Base-by-base conservation (phyloP, 2,888 invertebrate genomes). In the Elmis aenea region DNA sequence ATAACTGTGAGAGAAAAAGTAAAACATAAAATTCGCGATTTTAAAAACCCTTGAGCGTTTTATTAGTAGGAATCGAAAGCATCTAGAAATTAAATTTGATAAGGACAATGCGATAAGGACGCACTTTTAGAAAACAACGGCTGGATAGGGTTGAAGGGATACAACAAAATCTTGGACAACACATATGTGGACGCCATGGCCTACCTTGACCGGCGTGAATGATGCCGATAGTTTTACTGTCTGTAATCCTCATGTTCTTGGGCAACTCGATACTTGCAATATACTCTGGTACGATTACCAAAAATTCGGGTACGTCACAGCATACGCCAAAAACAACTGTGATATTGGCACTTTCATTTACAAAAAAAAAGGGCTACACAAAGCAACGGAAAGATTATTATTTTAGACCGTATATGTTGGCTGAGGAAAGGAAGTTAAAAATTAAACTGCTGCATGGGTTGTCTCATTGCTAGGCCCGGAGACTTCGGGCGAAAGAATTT, bases 121-220 rank as follows among this genome's bases (percentile, higher is more conserved):
- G 67, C 73, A 9, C 81, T 79, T 59, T 69, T 93, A 21, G 68
- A n/a, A n/a, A n/a, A n/a, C n/a, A n/a, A n/a, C n/a, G n/a, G n/a
- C n/a, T n/a, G n/a, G n/a, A n/a, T n/a, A n/a, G n/a, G n/a, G n/a
- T n/a, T n/a, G n/a, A n/a, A n/a, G n/a, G n/a, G n/a, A n/a, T n/a
- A n/a, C n/a, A n/a, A n/a, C n/a, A n/a, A n/a, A n/a, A n/a, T n/a
- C n/a, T n/a, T n/a, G n/a, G n/a, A n/a, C n/a, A n/a, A 93, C 55
- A 93, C 92, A 0, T 89, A 86, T 58, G 90, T 93, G 0, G 95
- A 95, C 66, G 66, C 93, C 27, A 83, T 91, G 76, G 88, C 91
- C 0, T 72, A n/a, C 85, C 24, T 69, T 87, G n/a, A 81, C 85
- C 0, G 93, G 92, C 1, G 71, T 75, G 40, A 61, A 67, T 38